Base-by-base conservation (phyloP, 2,797 vertebrate genomes). In the Syncerus caffer region DNA sequence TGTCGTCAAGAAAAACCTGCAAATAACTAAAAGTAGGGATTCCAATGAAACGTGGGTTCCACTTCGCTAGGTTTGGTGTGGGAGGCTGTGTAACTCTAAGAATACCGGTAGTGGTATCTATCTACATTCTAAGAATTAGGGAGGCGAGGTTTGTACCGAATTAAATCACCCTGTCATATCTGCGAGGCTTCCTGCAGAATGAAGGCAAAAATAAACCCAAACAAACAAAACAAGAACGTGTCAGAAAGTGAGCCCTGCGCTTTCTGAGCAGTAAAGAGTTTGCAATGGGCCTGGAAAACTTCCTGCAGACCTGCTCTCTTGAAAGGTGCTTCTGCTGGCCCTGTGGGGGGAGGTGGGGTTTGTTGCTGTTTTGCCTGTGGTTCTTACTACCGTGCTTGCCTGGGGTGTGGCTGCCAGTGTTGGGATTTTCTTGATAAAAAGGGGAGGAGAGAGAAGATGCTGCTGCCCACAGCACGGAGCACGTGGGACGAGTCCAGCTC, bases 41-140 rank as follows among this genome's bases (percentile, higher is more conserved):
- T 98, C 98, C 97, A 98, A 60, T 89, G 97, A 98, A 98, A 95
- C 96, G 97, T 96, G 97, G 95, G 96, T 98, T 98, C 62, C 6
- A 6, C 98, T 92, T 96, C 57, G n/a, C 95, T 95, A 29, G 93
- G 57, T 92, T 90, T 97, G 94, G 90, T 96, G 53, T 95, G 83
- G 96, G 88, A 98, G 86, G 95, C 85, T 90, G 90, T 25, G 90
- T 96, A 84, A 34, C 96, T 94, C 99, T 98, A 97, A 95, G 99
- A 99, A 99, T 96, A 98, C 99, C 99, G 99, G 99, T 99, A 99
- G 99, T 99, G 99, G 99, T 98, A 96, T 98, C 94, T 97, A 93
- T 98, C 10, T 97, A 97, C 98, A 93, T 99, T 99, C 99, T 99
- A 98, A 98, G 99, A 99, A 99, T 98, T 87, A 98, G 93, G 98